A percentile compares a stretch with the other conserved stretches of the same genome.
Evolutionary conservation across 1,140 invertebrate species (phyloP).

Genomic region (Magallana gigas): DNA sequence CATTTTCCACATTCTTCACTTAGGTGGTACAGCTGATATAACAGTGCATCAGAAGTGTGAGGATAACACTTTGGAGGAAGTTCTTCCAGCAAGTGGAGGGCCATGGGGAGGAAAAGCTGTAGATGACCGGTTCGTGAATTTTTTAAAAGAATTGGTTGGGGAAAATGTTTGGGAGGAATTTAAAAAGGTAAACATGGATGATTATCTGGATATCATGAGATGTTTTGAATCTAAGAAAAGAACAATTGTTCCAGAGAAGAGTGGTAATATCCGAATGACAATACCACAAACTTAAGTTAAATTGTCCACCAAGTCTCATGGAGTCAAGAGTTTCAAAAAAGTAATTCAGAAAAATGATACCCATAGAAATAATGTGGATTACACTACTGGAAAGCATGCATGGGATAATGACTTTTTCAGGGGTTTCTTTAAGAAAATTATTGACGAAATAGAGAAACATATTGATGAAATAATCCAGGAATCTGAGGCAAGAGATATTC

Average conservation of each 20-base stretch:
- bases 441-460: constrained; percentile 46
- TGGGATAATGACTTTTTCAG: constrained; percentile 23
- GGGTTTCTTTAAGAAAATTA: constrained; percentile 42
- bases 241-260: constrained; percentile 35
- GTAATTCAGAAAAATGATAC: constrained; percentile 29
- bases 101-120: constrained; percentile 61
- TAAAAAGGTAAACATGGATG: constrained; percentile 47
- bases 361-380: constrained; percentile 21
- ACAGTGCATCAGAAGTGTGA: constrained; percentile 57
- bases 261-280: constrained; percentile 42
- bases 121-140: constrained; percentile 52
- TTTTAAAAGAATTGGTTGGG: constrained; percentile 49
- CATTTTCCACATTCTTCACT: not conserved
- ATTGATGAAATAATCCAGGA: constrained; percentile 52
- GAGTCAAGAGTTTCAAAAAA: constrained; percentile 5
- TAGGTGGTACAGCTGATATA: constrained; percentile 63
- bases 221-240: constrained; percentile 58
- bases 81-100: constrained; percentile 58
- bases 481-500: constrained; percentile 20
- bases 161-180: constrained; percentile 44
- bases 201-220: constrained; percentile 51
- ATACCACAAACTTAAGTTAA: constrained; percentile 16
- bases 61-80: constrained; percentile 54
- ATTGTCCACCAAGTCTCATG: not conserved
- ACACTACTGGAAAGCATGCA: constrained; percentile 38